Evolutionary conservation across 1,140 invertebrate genomes (phyloP).

Genomic region (Ruditapes philippinarum): DNA sequence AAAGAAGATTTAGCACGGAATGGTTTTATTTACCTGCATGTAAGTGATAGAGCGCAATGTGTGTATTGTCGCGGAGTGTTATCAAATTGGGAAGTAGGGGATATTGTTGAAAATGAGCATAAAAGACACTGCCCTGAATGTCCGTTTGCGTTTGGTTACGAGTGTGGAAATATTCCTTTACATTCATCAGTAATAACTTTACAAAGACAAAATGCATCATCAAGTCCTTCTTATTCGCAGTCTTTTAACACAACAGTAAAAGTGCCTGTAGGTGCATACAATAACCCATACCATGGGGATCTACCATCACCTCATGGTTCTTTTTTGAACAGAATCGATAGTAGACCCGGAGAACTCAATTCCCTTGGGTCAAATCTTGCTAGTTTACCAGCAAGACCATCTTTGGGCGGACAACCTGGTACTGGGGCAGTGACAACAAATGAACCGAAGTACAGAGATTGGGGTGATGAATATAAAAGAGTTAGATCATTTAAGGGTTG

Average conservation of each 20-base stretch:
- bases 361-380: not conserved
- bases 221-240: not conserved
- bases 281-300: not conserved
- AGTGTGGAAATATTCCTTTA: slow-evolving; percentile 45
- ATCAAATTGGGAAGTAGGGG: slow-evolving; percentile 91
- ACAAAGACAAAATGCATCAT: not conserved
- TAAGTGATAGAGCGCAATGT: slow-evolving; percentile 92
- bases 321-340: not conserved
- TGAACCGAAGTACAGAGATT: slow-evolving; percentile 76
- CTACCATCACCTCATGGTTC: not conserved
- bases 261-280: slow-evolving; percentile 15
- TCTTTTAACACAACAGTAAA: slow-evolving; percentile 50
- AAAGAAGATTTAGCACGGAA: slow-evolving; percentile 92
- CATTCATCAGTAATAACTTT: not conserved
- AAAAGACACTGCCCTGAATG: slow-evolving; percentile 91
- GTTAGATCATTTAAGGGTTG: slow-evolving; percentile 90
- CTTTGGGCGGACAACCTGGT: not conserved
- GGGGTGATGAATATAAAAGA: slow-evolving; percentile 90
- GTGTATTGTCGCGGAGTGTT: slow-evolving; percentile 93
- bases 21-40: slow-evolving; percentile 91
- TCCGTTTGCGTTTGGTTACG: slow-evolving; percentile 89
- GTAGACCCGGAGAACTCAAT: not conserved
- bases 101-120: slow-evolving; percentile 93
- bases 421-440: slow-evolving; percentile 59
- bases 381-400: slow-evolving; percentile 9